Percentiles rank a stretch among this genome's conserved stretches.
phyloP scores from a whole-genome alignment of 2,797 vertebrate species.

The Crocodylus rhombifer region DNA sequence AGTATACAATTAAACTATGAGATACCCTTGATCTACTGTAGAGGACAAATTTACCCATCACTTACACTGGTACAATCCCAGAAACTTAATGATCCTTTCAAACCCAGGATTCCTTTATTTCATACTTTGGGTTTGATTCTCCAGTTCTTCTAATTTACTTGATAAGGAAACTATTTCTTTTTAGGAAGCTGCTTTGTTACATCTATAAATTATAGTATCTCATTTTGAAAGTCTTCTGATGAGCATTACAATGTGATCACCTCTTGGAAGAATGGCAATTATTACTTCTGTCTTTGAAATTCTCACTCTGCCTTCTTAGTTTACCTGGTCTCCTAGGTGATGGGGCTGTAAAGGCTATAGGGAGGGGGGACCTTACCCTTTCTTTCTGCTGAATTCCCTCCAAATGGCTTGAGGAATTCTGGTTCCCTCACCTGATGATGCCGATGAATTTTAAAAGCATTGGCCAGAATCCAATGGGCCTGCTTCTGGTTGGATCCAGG shows the following conservation, averaged over 20 bases:
- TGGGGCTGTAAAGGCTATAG: no score
- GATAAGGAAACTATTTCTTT: not conserved
- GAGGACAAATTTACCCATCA: constrained; percentile 4
- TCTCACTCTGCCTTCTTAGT: not conserved
- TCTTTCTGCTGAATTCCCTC: no score
- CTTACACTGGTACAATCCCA: not conserved
- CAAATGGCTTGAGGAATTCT: no score
- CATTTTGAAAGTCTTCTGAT: not conserved
- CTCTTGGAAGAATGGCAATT: not conserved
- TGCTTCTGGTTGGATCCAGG: no score
- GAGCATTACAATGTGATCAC: not conserved
- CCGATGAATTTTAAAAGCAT: no score
- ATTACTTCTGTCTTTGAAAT: constrained; percentile 3
- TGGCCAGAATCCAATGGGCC: no score
- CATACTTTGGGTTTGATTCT: not conserved
- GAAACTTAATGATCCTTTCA: constrained; percentile 28
- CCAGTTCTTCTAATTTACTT: not conserved
- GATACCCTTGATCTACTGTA: not conserved
- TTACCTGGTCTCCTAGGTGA: no score
- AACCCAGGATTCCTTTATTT: constrained; percentile 36
- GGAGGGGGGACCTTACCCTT: no score
- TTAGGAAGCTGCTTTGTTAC: not conserved
- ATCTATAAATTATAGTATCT: not conserved
- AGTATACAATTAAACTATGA: constrained; percentile 53
- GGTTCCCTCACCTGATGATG: no score